Evolutionary conservation across 2,113 vertebrate genomes (phyloP).

Genomic region (Haplotaxodon microlepis): DNA sequence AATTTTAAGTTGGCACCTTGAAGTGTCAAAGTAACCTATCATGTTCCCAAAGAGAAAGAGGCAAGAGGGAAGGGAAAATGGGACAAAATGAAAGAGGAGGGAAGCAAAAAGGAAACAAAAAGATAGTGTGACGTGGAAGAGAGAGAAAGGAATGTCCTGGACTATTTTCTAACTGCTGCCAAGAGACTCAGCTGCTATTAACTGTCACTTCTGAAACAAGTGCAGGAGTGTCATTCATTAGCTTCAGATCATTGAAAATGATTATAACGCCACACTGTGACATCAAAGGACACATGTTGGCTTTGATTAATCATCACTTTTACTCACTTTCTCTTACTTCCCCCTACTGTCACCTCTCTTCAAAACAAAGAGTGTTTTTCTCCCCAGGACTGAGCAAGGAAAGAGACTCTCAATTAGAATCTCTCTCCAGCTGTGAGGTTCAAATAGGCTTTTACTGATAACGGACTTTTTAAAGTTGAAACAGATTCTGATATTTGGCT

Average conservation of each 20-base stretch:
- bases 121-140: background rate
- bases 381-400: background rate
- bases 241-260: conserved; percentile 5
- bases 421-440: background rate
- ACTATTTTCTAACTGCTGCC: background rate
- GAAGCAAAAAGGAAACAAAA: background rate
- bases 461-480: background rate
- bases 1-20: background rate
- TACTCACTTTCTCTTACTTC: background rate
- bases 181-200: background rate
- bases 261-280: background rate
- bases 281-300: conserved; percentile 17
- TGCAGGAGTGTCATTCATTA: conserved; percentile 26
- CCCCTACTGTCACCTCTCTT: background rate
- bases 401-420: background rate
- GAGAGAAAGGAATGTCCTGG: background rate
- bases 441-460: background rate
- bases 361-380: background rate
- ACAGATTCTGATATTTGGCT: background rate
- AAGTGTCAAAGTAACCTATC: background rate
- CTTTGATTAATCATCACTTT: conserved; percentile 23
- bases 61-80: background rate
- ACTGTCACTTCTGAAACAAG: conserved; percentile 5
- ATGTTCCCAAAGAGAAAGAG: background rate
- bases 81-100: background rate